phyloP scores from a whole-genome alignment of 2,888 invertebrate genomes.

The Agrotis segetum region DNA sequence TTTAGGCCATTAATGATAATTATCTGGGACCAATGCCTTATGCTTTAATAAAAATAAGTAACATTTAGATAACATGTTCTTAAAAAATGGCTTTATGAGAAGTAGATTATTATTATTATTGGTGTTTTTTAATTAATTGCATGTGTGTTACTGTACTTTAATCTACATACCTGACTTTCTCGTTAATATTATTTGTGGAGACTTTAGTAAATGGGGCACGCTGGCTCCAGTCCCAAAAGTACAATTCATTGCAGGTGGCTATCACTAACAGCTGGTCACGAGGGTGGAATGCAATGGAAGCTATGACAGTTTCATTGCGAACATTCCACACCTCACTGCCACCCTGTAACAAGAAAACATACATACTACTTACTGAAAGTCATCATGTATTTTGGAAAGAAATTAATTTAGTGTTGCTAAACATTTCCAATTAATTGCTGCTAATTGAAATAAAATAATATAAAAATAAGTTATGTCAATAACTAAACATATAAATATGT shows the following conservation, averaged over 20 bases:
- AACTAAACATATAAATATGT: not conserved
- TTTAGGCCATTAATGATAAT: not conserved
- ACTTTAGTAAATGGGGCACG: slow-evolving; percentile 94
- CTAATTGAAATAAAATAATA: not conserved
- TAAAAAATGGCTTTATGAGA: not conserved
- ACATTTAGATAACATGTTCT: too few species aligned
- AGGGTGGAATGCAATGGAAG: slow-evolving; percentile 97
- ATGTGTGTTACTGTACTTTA: not conserved
- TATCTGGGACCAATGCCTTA: too few species aligned
- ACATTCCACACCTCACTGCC: slow-evolving; percentile 96
- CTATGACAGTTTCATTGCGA: slow-evolving; percentile 94
- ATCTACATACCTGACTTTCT: slow-evolving; percentile 94
- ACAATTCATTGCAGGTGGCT: slow-evolving; percentile 95
- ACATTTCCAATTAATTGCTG: not conserved
- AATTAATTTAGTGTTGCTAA: not conserved
- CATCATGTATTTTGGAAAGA: not conserved
- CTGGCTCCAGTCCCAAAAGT: slow-evolving; percentile 97
- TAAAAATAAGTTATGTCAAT: not conserved
- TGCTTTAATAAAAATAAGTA: too few species aligned
- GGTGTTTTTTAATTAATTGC: not conserved
- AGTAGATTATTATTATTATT: not conserved
- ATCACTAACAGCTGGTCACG: slow-evolving; percentile 95
- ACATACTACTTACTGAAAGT: not conserved
- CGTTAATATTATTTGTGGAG: slow-evolving; percentile 94
- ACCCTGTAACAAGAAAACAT: slow-evolving; percentile 89